Conservation (phyloP, 2,797 vertebrate genomes). For the Darevskia nairensis region DNA sequence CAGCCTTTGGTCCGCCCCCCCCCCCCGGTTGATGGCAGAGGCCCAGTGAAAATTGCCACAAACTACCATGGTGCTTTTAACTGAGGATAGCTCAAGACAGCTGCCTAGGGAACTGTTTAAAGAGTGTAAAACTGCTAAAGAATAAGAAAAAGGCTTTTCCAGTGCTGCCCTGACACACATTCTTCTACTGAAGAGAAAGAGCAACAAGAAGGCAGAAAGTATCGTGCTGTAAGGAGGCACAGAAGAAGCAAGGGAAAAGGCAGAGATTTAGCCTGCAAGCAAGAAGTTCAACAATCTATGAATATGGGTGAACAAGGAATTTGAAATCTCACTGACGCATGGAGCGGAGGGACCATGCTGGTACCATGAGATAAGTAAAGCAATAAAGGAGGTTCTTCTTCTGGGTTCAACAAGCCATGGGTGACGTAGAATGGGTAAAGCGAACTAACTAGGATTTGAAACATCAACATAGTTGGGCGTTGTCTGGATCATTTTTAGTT, state of each 20-base stretch:
- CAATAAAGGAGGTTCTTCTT: not conserved
- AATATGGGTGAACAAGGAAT: not conserved
- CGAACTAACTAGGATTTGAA: not conserved
- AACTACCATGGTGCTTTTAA: too few species aligned
- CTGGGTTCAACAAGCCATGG: not conserved
- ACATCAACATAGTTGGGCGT: too few species aligned
- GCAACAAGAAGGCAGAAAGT: not conserved
- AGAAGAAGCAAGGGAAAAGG: not conserved
- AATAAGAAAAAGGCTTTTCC: not conserved
- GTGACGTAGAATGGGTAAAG: not conserved
- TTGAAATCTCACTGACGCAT: not conserved
- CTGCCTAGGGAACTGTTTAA: not conserved
- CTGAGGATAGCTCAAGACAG: not conserved
- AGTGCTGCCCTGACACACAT: too few species aligned
- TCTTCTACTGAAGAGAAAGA: not conserved
- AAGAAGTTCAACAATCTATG: too few species aligned
- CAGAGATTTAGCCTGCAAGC: not conserved
- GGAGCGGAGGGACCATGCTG: not conserved
- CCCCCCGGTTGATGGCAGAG: not conserved
- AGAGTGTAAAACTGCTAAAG: not conserved
- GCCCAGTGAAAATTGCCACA: not conserved
- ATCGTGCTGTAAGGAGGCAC: not conserved
- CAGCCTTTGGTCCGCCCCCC: not conserved
- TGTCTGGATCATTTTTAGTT: too few species aligned
- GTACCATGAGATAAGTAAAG: not conserved